Base-by-base conservation (phyloP, 2,888 invertebrate species). In the Bombylius major region DNA sequence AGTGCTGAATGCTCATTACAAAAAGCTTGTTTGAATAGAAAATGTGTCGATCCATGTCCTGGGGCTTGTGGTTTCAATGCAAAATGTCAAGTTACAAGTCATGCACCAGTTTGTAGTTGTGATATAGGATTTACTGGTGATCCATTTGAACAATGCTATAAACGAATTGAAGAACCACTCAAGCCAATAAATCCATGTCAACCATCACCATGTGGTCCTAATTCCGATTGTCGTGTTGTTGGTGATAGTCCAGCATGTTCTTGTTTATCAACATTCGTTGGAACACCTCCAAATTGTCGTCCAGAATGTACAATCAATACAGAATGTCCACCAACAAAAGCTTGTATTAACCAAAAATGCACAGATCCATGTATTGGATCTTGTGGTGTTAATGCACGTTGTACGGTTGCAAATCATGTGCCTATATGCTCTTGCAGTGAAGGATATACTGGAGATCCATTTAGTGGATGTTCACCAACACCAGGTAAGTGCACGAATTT, bases 91-190 rank as follows among this genome's bases (percentile, higher is more conserved):
- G 87, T 88, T n/a, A 82, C 87, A 60, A 84, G 86, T 65, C 90
- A 90, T 68, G 86, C 85, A 68, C 89, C 89, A 5, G 84, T 87
- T 60, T 89, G 89, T 68, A 83, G 83, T 47, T 89, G 89, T 68
- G 79, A 82, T 59, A 73, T 78, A 47, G 79, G 82, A 57, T 82
- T 79, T 63, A 85, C 85, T 42, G 88, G 88, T 8, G 86, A 88
- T 79, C 86, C 86, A 53, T 84, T 84, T 60, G 78, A 81, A 5
- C 79, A 82, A 69, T 87, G 86, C 67, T 79, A 79, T 65, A 66
- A 68, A 44, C 65, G 76, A 50, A 77, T 76, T 62, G 60, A 62
- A 13, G 62, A 64, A 49, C 62, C 62, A 32, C 46, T 69, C 54
- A 62, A 65, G 61, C 77, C 77, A 44, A 65, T 69, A 50, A 79